Percentiles rank a stretch among this genome's conserved stretches.
These are phyloP conservation scores for Netelia inedita DNA, from an alignment of 2,888 invertebrate genomes.

Conservation along the genomic window DNA sequence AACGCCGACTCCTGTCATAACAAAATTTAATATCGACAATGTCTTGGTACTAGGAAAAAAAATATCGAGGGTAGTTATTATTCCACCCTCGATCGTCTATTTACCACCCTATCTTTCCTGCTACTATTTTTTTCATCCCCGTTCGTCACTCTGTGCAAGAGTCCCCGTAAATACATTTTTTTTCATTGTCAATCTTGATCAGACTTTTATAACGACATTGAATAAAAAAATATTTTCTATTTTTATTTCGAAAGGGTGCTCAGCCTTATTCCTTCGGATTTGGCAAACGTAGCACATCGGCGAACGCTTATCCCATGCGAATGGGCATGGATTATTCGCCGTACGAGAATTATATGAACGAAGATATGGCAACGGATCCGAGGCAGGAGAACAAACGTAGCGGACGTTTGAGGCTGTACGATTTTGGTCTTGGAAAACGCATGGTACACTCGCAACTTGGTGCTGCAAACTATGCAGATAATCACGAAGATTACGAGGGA, in stretches of 20 bases:
- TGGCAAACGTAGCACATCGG: constrained; percentile 87
- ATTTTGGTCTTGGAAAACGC: constrained; percentile 88
- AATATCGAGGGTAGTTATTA: too few species aligned
- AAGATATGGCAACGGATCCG: constrained; percentile 39
- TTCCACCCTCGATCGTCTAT: too few species aligned
- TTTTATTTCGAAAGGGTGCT: constrained; percentile 85
- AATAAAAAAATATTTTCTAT: background rate
- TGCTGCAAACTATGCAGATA: constrained; percentile 41
- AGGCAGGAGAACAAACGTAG: constrained; percentile 54
- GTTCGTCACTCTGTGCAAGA: too few species aligned
- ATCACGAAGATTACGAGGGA: constrained; percentile 50
- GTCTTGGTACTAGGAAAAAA: too few species aligned
- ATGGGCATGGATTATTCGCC: constrained; percentile 69
- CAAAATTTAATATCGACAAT: too few species aligned
- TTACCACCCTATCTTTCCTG: too few species aligned
- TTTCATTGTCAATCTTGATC: background rate
- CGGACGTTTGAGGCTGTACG: constrained; percentile 81
- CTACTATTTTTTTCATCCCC: too few species aligned
- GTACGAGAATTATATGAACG: constrained; percentile 75
- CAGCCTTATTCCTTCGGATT: constrained; percentile 90
- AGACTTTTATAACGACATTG: too few species aligned
- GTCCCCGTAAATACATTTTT: constrained; percentile 1
- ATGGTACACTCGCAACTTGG: constrained; percentile 63
- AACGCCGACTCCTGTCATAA: too few species aligned
- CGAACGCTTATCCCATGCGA: constrained; percentile 78